These are phyloP conservation scores for Drosophila buzzatii DNA, from an alignment of 2,888 invertebrate species.

Conservation along the genomic window DNA sequence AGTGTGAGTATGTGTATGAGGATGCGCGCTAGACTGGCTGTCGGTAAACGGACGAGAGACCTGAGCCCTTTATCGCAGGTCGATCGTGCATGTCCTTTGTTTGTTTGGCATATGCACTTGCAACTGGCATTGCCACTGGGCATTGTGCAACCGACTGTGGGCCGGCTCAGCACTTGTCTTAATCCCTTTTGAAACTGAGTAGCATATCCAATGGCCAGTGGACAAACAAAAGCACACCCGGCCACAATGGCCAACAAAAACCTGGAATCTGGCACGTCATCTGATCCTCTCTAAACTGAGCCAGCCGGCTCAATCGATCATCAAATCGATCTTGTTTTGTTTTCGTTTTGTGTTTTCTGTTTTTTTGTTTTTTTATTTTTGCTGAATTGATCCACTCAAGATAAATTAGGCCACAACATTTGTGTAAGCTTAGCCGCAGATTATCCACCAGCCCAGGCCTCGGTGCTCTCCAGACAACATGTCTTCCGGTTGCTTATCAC, in stretches of 20 bases:
- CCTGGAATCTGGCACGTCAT: conserved; percentile 40
- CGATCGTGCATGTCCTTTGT: conserved; percentile 72
- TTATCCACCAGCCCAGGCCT: conserved; percentile 32
- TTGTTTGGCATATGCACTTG: conserved; percentile 42
- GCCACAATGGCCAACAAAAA: conserved; percentile 52
- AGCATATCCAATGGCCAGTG: conserved; percentile 33
- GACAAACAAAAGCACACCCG: conserved; percentile 71
- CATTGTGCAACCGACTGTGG: conserved; percentile 65
- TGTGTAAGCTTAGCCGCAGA: conserved; percentile 62
- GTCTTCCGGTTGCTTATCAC: conserved; percentile 57
- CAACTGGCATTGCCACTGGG: conserved; percentile 16
- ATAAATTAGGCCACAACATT: conserved; percentile 81
- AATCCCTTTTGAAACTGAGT: conserved; percentile 39
- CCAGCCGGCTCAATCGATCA: conserved; percentile 31
- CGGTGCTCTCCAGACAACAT: conserved; percentile 33
- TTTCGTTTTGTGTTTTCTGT: conserved; percentile 4
- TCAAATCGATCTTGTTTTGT: conserved; percentile 35
- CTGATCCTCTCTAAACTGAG: conserved; percentile 28
- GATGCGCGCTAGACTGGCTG: conserved; percentile 58
- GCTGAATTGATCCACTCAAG: conserved; percentile 81
- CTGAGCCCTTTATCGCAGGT: conserved; percentile 68
- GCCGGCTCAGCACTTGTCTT: conserved; percentile 60
- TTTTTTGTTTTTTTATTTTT: conserved; percentile 9
- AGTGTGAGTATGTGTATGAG: not conserved
- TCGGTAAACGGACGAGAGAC: conserved; percentile 31